Evolutionary conservation across 2,797 vertebrate species (phyloP), one percentile per base, ranked within the genome.

Genomic region (Tauraco hartlaubi): DNA sequence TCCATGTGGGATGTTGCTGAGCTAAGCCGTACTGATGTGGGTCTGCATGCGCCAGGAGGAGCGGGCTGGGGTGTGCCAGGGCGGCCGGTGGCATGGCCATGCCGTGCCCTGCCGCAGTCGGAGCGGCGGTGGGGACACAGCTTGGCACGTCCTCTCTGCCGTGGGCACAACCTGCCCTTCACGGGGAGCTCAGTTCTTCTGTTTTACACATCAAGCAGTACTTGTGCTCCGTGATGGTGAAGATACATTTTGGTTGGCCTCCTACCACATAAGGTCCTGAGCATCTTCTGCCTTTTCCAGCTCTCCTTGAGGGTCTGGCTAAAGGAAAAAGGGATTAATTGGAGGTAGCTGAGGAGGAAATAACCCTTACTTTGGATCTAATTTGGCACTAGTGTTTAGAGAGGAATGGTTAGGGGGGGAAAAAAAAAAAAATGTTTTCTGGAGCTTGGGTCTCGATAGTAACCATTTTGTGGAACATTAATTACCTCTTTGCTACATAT

Each of bases 31-130:
- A 35, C 15, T 21, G 46, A 12, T 5, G 3, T 11, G 26, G 31
- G n/a, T 56, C 28, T 23, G n/a, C 9, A 25, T 2, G 9, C 1
- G 11, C 37, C 26, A 17, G 59, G 44, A 13, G 39, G 6, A 17
- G 15, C 2, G 4, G n/a, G 55, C 28, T 19, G 23, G 20, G 13
- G 6, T 20, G 21, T 6, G 10, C 67, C 25, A 1, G 20, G 8
- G 19, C 1, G 15, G 35, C 35, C 0, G 6, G 33, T 1, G 3
- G 41, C 29, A 18, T 3, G 41, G 78, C 78, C 4, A 0, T 7
- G 22, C 2, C 1, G 16, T 35, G 29, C 29, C 35, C n/a, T 4
- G 7, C 4, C 3, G 21, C 7, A 35, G 3, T 17, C 3, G 8
- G 22, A 16, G 15, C 25, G 17, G 29, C 2, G 8, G 20, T 17